Evolutionary conservation across 1,140 invertebrate genomes (phyloP), one percentile per base, ranked within the genome.

Genomic region (Bombus sibiricus): DNA sequence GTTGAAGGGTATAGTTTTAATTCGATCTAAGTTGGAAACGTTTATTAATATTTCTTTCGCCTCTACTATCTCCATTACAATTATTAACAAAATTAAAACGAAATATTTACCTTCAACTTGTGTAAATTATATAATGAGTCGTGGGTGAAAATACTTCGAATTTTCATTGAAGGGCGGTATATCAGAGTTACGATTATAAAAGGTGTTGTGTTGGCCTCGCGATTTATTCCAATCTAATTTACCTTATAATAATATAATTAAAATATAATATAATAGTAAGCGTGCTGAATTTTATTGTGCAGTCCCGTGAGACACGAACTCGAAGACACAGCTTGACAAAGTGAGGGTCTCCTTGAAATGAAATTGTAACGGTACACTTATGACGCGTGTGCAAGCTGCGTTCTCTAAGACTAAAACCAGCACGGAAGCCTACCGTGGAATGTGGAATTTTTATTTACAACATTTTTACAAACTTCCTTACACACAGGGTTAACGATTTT

Each of bases 181-280:
- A 18, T 81, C n/a, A 53, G 13, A 32, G 37, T 41, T 66, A 39
- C 9, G 13, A 66, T 64, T 75, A 47, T 43, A 59, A 41, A 59
- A 87, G 1, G 47, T 22, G 47, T 53, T 8, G 18, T 0, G 18
- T 22, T 22, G 79, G 47, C 43, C 79, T 86, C 76, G 71, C n/a
- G 77, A 72, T 73, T 91, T 91, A 91, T 91, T 88, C 64, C 85
- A 81, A 76, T 91, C 41, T 64, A 90, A 81, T 89, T 43, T 81
- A 88, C 74, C 83, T 91, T 89, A 89, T 43, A 75, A 86, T 85
- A 86, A 79, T 91, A 85, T 91, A 87, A 85, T 91, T 81, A 89
- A 66, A 13, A n/a, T 39, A 89, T 13, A 28, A 72, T 13, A 22
- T 32, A 41, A 75, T 71, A 75, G n/a, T 76, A 73, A 89, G 79